phyloP scores from a whole-genome alignment of 2,797 vertebrate species.

The Botia kubotai region DNA sequence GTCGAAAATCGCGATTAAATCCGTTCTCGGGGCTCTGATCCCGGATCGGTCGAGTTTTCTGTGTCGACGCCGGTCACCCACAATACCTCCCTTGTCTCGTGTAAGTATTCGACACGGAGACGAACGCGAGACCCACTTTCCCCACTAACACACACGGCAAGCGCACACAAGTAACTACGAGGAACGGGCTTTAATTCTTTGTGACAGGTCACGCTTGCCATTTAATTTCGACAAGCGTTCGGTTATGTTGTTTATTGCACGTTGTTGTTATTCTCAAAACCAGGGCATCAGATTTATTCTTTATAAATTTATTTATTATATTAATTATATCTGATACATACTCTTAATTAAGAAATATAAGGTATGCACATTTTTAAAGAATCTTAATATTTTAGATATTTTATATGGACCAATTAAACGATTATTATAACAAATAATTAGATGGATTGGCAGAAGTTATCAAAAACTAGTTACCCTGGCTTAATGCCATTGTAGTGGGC shows the following conservation, averaged over 20 bases:
- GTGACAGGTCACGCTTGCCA: conserved; percentile 52
- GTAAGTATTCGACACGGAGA: conserved; percentile 51
- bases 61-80: conserved; percentile 17
- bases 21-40: conserved; percentile 27
- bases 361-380: not conserved
- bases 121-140: conserved; percentile 63
- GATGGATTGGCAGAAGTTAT: not conserved
- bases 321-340: not conserved
- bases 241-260: not conserved
- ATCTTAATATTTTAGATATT: not conserved
- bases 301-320: not conserved
- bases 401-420: not conserved
- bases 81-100: conserved; percentile 42
- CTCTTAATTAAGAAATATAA: not conserved
- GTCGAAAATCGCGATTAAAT: conserved; percentile 29
- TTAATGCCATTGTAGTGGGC: not conserved
- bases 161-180: conserved; percentile 46
- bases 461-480: not conserved
- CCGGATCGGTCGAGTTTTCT: conserved; percentile 8
- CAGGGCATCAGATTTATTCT: not conserved
- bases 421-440: not conserved
- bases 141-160: conserved; percentile 37
- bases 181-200: conserved; percentile 42
- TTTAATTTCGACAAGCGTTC: not conserved
- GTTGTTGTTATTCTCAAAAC: not conserved